Conservation (phyloP, 2,113 vertebrate genomes). For the Centropristis striata region DNA sequence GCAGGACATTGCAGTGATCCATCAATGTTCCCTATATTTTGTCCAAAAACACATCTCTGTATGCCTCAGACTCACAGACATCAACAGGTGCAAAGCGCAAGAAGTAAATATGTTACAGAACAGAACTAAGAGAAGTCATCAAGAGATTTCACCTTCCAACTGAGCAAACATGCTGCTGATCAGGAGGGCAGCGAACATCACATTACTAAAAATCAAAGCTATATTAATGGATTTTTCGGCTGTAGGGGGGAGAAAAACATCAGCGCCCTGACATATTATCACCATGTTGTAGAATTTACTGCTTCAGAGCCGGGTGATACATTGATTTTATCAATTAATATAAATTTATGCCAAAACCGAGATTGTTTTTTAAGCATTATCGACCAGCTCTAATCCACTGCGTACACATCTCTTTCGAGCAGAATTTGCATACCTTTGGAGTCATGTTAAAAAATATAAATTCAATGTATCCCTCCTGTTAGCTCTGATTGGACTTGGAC, state of each 20-base stretch:
- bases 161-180: background rate
- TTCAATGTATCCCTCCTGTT: too few species aligned
- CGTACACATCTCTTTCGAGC: too few species aligned
- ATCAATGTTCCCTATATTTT: conserved; percentile 33
- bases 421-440: too few species aligned
- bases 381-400: too few species aligned
- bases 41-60: conserved; percentile 11
- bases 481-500: too few species aligned
- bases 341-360: too few species aligned
- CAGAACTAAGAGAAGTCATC: background rate
- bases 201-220: background rate
- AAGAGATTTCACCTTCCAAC: background rate
- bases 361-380: too few species aligned
- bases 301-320: too few species aligned
- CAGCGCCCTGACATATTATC: background rate
- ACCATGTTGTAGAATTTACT: too few species aligned
- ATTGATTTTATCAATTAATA: too few species aligned
- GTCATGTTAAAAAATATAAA: too few species aligned
- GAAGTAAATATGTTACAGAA: background rate
- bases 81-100: conserved; percentile 26
- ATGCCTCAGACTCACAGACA: background rate
- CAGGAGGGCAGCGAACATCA: background rate
- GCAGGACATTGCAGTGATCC: conserved; percentile 42
- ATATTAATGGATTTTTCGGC: background rate
- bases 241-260: background rate